Evolutionary conservation across 1,140 invertebrate genomes (phyloP).

Genomic region (Grapholita molesta): DNA sequence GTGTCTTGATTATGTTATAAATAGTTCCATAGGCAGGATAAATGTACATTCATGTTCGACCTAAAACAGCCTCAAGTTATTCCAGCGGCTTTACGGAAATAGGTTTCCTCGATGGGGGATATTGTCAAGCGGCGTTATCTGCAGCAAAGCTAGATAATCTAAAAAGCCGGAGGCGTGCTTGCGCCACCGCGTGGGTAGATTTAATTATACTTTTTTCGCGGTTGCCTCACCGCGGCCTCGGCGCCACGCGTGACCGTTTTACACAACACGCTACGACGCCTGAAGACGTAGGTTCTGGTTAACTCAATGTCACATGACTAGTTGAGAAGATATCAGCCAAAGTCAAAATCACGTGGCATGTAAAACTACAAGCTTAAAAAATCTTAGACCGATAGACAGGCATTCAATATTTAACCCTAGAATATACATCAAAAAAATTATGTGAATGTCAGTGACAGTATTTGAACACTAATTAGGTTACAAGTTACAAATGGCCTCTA

Average conservation of each 20-base stretch:
- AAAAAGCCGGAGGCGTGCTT: constrained; percentile 59
- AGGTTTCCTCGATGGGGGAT: constrained; percentile 9
- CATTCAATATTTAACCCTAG: too few species aligned
- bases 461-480: too few species aligned
- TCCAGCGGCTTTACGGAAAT: neutral
- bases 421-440: too few species aligned
- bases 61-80: neutral
- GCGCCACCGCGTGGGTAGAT: constrained; percentile 65
- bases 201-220: constrained; percentile 69
- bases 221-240: constrained; percentile 45
- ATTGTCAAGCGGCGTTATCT: constrained; percentile 41
- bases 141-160: constrained; percentile 59
- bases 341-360: too few species aligned
- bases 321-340: neutral
- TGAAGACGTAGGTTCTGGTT: neutral
- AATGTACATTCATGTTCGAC: too few species aligned
- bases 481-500: too few species aligned
- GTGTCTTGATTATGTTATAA: too few species aligned
- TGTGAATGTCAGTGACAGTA: too few species aligned
- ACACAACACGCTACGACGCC: neutral
- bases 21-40: too few species aligned
- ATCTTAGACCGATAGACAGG: too few species aligned
- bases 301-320: neutral
- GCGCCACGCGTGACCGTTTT: constrained; percentile 9
- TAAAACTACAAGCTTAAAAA: too few species aligned